Conservation (phyloP, 2,113 vertebrate genomes). For the Picathartes gymnocephalus region DNA sequence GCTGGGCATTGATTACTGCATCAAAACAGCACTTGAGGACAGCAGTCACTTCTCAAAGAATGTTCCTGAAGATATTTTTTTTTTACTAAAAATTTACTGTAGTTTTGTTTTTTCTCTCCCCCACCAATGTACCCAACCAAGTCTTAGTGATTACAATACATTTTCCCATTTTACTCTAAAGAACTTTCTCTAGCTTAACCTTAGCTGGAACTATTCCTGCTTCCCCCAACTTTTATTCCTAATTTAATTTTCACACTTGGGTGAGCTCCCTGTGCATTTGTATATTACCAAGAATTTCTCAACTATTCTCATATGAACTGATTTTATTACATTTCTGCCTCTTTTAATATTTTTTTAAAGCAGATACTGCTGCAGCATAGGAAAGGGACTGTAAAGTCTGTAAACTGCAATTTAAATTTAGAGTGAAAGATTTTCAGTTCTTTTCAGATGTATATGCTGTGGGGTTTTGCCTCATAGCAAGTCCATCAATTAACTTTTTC, state of each 20-base stretch:
- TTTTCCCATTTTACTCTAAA: neutral
- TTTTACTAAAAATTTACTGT: neutral
- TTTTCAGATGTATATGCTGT: neutral
- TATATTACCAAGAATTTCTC: neutral
- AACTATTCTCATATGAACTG: neutral
- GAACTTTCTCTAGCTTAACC: neutral
- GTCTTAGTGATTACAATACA: neutral
- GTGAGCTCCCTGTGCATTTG: neutral
- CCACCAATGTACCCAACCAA: neutral
- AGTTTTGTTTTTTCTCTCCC: neutral
- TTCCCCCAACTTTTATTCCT: neutral
- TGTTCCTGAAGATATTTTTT: neutral
- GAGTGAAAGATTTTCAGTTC: neutral
- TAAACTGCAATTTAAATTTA: neutral
- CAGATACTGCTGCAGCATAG: neutral
- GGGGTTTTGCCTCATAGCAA: neutral
- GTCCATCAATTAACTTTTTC: neutral
- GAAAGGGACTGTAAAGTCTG: neutral
- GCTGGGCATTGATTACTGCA: neutral
- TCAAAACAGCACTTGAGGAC: neutral
- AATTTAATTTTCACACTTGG: conserved; percentile 13
- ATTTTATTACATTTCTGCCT: neutral
- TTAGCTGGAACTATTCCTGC: neutral
- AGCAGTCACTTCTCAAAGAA: neutral
- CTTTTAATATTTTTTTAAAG: neutral